A percentile compares a stretch with the other conserved stretches of the same genome.
Conservation (phyloP, 2,888 invertebrate species). For the Chrysolina americana region DNA sequence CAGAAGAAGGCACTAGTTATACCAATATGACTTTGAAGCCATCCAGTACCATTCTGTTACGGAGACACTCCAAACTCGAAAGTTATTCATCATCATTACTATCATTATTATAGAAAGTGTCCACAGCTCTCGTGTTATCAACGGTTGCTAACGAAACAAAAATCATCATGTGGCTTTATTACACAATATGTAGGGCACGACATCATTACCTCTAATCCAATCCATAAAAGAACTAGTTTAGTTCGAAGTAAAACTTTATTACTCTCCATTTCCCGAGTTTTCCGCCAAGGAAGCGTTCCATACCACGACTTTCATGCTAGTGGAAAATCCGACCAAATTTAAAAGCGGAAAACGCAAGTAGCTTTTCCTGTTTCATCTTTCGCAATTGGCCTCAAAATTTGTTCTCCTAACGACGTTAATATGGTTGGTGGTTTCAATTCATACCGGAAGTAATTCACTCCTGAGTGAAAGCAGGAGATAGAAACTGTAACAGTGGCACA, state of each 20-base stretch:
- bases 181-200: slow-evolving; percentile 7
- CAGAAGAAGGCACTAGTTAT: too few species aligned
- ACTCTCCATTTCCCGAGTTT: neutral
- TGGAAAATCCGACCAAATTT: slow-evolving; percentile 4
- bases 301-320: neutral
- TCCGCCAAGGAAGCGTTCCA: slow-evolving; percentile 14
- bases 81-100: too few species aligned
- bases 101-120: too few species aligned
- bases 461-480: neutral
- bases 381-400: neutral
- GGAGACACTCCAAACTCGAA: too few species aligned
- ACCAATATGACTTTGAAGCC: too few species aligned
- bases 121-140: neutral
- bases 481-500: neutral
- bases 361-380: neutral
- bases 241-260: slow-evolving; percentile 1
- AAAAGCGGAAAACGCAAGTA: slow-evolving; percentile 2
- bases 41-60: too few species aligned
- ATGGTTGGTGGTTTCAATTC: slow-evolving; percentile 8
- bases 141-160: neutral
- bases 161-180: neutral
- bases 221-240: neutral
- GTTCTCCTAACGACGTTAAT: slow-evolving; percentile 9
- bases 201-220: neutral
- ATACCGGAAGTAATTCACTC: slow-evolving; percentile 1